Percentiles rank a stretch among this genome's conserved stretches.
Conservation (phyloP, 2,888 invertebrate species). For the Embidobia sp. region DNA sequence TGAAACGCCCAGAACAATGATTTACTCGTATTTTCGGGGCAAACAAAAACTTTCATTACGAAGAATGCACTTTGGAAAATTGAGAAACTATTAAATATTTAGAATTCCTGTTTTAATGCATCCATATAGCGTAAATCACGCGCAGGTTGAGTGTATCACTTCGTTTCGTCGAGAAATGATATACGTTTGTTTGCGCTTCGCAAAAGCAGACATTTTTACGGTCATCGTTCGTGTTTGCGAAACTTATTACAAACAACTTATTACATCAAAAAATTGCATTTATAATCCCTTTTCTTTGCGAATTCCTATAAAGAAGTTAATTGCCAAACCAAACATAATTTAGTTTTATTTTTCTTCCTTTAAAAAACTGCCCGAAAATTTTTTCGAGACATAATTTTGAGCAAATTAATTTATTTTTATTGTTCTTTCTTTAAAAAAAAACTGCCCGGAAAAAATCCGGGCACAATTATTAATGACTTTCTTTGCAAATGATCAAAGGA, state of each 20-base stretch:
- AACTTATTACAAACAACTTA: neutral
- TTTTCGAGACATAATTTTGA: too few relatives aligned
- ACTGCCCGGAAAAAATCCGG: too few relatives aligned
- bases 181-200: conserved; percentile 9
- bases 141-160: conserved; percentile 26
- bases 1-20: conserved; percentile 54
- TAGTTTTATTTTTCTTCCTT: too few relatives aligned
- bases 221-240: neutral
- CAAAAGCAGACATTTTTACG: conserved; percentile 1
- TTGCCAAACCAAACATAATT: too few relatives aligned
- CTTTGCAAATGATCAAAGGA: too few relatives aligned
- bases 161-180: conserved; percentile 22
- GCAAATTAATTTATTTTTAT: too few relatives aligned
- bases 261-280: neutral
- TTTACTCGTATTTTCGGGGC: conserved; percentile 45
- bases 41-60: conserved; percentile 57
- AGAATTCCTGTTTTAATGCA: conserved; percentile 36
- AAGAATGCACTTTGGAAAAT: conserved; percentile 54
- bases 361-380: too few relatives aligned
- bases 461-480: too few relatives aligned
- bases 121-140: conserved; percentile 42
- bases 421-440: too few relatives aligned
- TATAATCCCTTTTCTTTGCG: too few relatives aligned
- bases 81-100: conserved; percentile 54
- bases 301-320: too few relatives aligned